These are phyloP conservation scores for Pseudomyrmex gracilis DNA, from an alignment of 1,140 invertebrate genomes.

Conservation along the genomic window DNA sequence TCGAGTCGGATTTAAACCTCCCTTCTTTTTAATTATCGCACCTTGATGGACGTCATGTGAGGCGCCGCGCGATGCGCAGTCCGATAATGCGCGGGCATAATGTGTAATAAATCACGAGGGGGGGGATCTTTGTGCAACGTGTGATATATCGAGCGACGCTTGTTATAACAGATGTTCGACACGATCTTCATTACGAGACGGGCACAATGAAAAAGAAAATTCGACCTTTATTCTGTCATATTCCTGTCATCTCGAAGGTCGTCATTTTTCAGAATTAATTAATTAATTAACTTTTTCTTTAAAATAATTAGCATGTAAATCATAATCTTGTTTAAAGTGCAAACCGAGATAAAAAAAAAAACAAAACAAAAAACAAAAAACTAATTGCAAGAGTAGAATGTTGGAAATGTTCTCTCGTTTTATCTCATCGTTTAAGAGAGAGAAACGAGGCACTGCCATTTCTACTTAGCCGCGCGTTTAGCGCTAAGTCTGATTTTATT, in stretches of 20 bases:
- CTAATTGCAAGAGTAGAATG: not conserved
- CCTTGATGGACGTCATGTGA: constrained; percentile 52
- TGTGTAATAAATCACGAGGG: constrained; percentile 59
- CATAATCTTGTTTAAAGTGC: not conserved
- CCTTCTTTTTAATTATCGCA: constrained; percentile 58
- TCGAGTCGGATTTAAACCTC: constrained; percentile 43
- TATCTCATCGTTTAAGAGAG: not conserved
- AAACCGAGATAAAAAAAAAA: not conserved
- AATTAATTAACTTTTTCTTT: too few species aligned
- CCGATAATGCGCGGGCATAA: constrained; percentile 59
- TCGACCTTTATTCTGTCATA: constrained; percentile 10
- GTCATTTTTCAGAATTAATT: not conserved
- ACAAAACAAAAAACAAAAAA: too few species aligned
- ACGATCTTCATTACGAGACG: constrained; percentile 49
- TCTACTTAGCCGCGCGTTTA: constrained; percentile 6
- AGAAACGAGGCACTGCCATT: not conserved
- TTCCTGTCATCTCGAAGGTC: constrained; percentile 3
- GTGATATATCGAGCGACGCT: constrained; percentile 45
- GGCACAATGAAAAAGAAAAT: constrained; percentile 33
- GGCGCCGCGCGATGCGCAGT: constrained; percentile 44
- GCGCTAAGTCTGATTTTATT: constrained; percentile 14
- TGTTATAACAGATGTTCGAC: constrained; percentile 62
- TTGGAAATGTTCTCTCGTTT: not conserved
- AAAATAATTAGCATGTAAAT: not conserved
- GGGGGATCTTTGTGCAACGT: constrained; percentile 44